Conservation (phyloP, 64 coral and sea anemone genomes). For the Astreopora myriophthalma region DNA sequence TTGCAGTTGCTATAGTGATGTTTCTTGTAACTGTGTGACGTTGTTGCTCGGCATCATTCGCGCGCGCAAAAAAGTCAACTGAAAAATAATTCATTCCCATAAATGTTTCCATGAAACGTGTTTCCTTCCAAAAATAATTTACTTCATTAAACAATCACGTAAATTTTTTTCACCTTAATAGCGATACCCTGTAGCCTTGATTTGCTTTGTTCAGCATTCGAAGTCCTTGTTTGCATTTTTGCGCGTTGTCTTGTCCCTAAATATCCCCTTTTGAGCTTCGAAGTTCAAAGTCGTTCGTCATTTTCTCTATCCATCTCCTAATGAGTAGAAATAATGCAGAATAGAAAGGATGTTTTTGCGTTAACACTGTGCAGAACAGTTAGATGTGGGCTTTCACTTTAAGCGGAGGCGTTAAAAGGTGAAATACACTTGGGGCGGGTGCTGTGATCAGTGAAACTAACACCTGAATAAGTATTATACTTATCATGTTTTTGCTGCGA, state of each 20-base stretch:
- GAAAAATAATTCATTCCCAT: background rate
- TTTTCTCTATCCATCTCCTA: background rate
- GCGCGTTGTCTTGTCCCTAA: background rate
- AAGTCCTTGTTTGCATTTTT: background rate
- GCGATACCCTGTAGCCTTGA: background rate
- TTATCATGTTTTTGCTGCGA: background rate
- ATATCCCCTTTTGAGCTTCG: background rate
- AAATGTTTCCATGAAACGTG: background rate
- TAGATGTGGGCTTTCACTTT: too few relatives aligned
- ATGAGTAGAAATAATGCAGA: background rate
- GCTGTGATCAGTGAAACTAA: background rate
- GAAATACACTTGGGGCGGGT: background rate
- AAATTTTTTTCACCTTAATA: background rate
- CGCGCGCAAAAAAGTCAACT: background rate
- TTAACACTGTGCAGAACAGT: too few relatives aligned
- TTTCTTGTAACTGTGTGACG: background rate
- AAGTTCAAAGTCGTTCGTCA: background rate
- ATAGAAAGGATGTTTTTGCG: background rate
- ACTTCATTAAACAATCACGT: background rate
- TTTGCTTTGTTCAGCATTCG: background rate
- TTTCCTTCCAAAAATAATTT: background rate
- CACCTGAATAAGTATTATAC: background rate
- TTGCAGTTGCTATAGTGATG: constrained; percentile 32
- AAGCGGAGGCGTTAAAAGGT: too few relatives aligned
- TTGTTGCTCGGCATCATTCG: background rate